Evolutionary conservation across 2,113 vertebrate species (phyloP).

Genomic region (Myotis lucifugus): DNA sequence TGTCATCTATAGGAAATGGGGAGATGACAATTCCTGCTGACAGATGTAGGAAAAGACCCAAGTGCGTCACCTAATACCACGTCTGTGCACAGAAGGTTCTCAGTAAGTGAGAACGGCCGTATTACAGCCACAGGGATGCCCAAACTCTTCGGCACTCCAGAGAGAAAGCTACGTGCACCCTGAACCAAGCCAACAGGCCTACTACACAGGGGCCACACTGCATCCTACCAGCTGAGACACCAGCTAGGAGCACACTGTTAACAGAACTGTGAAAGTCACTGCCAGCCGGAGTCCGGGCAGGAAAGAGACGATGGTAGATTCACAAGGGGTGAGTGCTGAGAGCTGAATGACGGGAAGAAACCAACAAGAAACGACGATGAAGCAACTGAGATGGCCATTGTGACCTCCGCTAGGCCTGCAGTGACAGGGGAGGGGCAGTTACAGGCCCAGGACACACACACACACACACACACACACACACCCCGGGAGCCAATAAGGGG

Average conservation of each 20-base stretch:
- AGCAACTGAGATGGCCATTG: background rate
- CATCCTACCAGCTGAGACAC: background rate
- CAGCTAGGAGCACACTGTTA: background rate
- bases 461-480: too few relatives aligned
- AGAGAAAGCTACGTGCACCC: background rate
- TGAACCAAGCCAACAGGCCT: background rate
- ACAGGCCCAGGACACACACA: background rate
- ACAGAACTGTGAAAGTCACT: background rate
- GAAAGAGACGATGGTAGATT: background rate
- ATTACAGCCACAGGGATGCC: background rate
- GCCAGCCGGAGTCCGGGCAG: background rate
- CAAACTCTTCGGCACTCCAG: background rate
- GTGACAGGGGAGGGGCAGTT: background rate
- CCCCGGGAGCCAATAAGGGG: too few relatives aligned
- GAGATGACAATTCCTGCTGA: background rate
- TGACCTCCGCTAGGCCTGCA: background rate
- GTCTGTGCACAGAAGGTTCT: background rate
- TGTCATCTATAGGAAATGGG: background rate
- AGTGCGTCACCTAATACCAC: accelerated
- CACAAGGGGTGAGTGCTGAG: background rate
- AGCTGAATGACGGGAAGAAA: background rate
- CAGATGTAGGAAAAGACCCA: background rate
- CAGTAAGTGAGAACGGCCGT: accelerated
- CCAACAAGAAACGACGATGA: too few relatives aligned
- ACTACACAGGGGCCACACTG: too few relatives aligned